Base-by-base conservation (phyloP, 1,140 invertebrate genomes). In the Drosophila navojoa region DNA sequence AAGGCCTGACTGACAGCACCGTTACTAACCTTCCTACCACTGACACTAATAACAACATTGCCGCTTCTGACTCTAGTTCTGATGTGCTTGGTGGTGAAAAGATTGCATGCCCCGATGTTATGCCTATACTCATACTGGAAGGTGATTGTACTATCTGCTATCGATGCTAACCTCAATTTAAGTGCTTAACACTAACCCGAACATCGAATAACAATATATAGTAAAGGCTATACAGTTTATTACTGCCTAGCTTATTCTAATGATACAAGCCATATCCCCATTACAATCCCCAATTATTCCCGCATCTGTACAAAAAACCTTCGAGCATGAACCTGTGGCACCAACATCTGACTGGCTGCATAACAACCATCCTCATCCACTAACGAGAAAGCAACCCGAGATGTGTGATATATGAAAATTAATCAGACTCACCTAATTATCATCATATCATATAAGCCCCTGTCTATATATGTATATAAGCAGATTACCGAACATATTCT, bases 111-210 rank as follows among this genome's bases (percentile, higher is more conserved):
- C 91, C 91, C 52, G 91, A 92, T 91, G 81, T 91, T 72, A 91
- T 91, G 91, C 91, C 91, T 77, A 87, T 92, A 69, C 86, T 92
- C 57, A 92, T 92, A 81, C 87, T 92, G 76, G 91, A 92, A 92
- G 91, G 91, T 92, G 91, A 92, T 91, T 91, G 74, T 62, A 63
- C 71, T 87, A 64, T 89, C 76, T 81, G 74, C 71, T 64, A 10
- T 67, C 59, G 64, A 59, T 54, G 71, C 74, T 84, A 90, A 85
- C 71, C 42, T 54, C 45, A 54, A 9, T 60, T 7, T 42, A 68
- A 54, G 15, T 53, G 72, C 57, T 85, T 70, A 10, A 40, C 19
- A 55, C 40, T 74, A 84, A 81, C 52, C n/a, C 5, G 25, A 38
- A n/a, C 29, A 57, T 60, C 38, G 16, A 47, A 16, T 9, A 7